Conservation (phyloP, 2,888 invertebrate genomes). For the Coleophora flavipennella region DNA sequence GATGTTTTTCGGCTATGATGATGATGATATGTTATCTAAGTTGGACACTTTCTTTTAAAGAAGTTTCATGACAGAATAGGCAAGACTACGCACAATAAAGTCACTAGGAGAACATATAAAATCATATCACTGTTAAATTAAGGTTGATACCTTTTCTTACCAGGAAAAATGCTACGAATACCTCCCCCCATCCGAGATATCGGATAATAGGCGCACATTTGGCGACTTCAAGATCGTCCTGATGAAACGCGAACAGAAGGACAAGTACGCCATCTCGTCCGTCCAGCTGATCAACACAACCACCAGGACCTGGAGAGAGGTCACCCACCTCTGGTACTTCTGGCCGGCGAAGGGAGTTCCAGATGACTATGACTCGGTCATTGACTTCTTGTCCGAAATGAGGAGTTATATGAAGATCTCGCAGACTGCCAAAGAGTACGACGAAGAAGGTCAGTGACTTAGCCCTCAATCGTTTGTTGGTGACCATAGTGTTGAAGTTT, state of each 20-base stretch:
- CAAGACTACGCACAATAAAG: too few relatives aligned
- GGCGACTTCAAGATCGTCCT: conserved; percentile 91
- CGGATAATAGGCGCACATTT: conserved; percentile 88
- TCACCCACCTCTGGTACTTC: conserved; percentile 94
- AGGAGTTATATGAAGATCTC: conserved; percentile 71
- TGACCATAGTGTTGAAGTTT: too few relatives aligned
- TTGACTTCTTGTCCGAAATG: conserved; percentile 90
- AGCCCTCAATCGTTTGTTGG: not conserved
- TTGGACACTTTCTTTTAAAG: too few relatives aligned
- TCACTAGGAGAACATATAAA: too few relatives aligned
- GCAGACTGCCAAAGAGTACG: conserved; percentile 65
- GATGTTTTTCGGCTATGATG: too few relatives aligned
- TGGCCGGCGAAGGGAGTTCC: conserved; percentile 95
- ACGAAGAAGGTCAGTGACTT: conserved; percentile 53
- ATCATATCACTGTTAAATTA: too few relatives aligned
- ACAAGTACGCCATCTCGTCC: conserved; percentile 91
- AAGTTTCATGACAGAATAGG: too few relatives aligned
- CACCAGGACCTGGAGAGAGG: conserved; percentile 87
- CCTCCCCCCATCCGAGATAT: conserved; percentile 91
- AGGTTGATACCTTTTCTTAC: conserved; percentile 19
- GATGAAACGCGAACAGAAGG: conserved; percentile 90
- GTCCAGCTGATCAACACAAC: conserved; percentile 87
- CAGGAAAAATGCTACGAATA: conserved; percentile 93
- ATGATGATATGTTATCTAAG: too few relatives aligned
- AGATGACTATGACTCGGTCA: conserved; percentile 84